Evolutionary conservation across 2,888 invertebrate genomes (phyloP), one percentile per base, ranked within the genome.

Genomic region (Drosophila ustulata): DNA sequence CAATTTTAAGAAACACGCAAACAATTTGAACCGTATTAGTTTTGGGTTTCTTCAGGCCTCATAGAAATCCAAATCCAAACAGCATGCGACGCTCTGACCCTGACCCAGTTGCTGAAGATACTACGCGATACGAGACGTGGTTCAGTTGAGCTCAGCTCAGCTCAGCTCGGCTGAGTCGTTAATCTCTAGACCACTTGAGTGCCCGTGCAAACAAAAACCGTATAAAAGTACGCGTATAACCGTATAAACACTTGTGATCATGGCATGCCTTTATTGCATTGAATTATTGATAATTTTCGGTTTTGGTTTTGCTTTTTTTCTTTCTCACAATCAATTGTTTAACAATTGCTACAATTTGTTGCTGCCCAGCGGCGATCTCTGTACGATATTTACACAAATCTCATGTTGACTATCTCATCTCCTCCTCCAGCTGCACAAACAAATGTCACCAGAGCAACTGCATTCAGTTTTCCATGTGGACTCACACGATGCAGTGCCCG

Each of bases 401-500:
- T 23, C 25, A 18, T 25, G 9, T n/a, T 23, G 7, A 34, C n/a
- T 39, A 5, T 41, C 8, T 58, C 23, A 3, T 45, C 13, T 13
- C 18, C 26, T 56, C 6, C 30, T 4, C 49, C 11, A 97, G 97
- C 94, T 97, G 91, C 97, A 98, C 94, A 96, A 96, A 93, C 96
- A 96, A 91, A 97, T 98, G 97, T 96, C 96, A 81, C 93, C 94
- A 90, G 96, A 96, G 73, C 97, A 98, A 93, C 93, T 97, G 90
- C 94, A 94, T 91, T 95, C 94, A 90, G 95, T 97, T 76, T 98
- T 98, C 93, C 97, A 97, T 93, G 96, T 97, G 83, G 96, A 96
- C 70, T 71, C 72, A 62, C 72, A 78, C 49, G 94, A 95, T 86
- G 93, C 95, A 91, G 96, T 98, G 88, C 98, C 98, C 74, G 94